Evolutionary conservation across 2,113 vertebrate genomes (phyloP).

Genomic region (Plecotus auritus): DNA sequence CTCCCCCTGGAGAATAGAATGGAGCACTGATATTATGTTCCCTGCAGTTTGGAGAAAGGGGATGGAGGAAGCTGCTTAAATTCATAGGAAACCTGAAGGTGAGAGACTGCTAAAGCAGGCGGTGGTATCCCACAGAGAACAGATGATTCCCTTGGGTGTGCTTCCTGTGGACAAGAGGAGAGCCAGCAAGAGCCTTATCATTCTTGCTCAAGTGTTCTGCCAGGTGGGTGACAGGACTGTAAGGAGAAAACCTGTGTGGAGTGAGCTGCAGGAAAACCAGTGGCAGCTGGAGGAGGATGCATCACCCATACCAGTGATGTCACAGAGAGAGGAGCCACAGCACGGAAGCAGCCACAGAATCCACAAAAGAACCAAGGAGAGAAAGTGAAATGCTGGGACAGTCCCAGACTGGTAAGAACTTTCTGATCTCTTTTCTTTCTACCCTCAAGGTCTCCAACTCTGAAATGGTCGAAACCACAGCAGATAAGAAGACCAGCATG

Average conservation of each 20-base stretch:
- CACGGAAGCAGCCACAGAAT: background rate
- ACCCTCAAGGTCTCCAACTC: background rate
- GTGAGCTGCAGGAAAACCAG: background rate
- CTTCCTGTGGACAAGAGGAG: background rate
- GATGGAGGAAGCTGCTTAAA: background rate
- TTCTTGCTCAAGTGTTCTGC: background rate
- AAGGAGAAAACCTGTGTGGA: background rate
- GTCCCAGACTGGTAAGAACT: background rate
- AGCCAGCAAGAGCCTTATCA: background rate
- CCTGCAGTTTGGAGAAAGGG: background rate
- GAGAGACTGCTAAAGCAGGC: background rate
- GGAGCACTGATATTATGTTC: too few species aligned
- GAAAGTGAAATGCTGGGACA: background rate
- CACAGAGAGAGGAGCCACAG: background rate
- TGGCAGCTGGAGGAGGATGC: background rate
- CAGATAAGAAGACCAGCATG: background rate
- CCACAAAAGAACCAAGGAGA: background rate
- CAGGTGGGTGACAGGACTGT: background rate
- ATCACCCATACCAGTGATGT: background rate
- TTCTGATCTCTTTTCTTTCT: background rate
- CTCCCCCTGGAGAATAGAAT: background rate
- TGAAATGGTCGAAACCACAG: background rate
- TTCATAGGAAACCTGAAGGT: background rate
- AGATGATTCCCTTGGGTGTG: background rate
- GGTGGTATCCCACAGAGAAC: background rate